These are phyloP conservation scores for Mormyrops boulengeri DNA, from an alignment of 2,797 vertebrate species.

Conservation along the genomic window DNA sequence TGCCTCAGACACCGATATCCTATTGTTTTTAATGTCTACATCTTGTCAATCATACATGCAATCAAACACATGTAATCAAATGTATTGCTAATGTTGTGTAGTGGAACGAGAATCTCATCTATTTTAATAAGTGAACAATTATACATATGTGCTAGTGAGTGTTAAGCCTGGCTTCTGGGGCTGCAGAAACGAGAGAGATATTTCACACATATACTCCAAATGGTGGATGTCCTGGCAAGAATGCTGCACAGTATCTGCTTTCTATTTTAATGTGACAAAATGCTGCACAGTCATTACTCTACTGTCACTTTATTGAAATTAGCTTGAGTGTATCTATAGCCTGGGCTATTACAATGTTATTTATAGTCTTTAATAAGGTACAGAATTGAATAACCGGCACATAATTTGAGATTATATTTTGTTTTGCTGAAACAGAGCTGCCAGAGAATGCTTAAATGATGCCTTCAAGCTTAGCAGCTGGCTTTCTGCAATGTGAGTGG, in stretches of 20 bases:
- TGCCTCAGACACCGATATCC: background rate
- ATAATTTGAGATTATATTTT: constrained; percentile 25
- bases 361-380: constrained; percentile 26
- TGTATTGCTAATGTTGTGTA: background rate
- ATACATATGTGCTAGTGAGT: background rate
- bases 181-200: background rate
- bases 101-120: background rate
- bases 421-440: constrained; percentile 8
- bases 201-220: background rate
- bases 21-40: background rate
- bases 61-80: background rate
- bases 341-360: constrained; percentile 19
- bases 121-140: background rate
- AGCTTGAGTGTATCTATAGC: constrained; percentile 8
- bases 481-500: background rate
- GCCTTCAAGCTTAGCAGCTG: background rate
- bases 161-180: background rate
- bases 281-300: constrained; percentile 12
- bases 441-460: background rate
- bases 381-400: constrained; percentile 18
- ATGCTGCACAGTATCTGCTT: constrained; percentile 6
- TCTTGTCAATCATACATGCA: background rate
- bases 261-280: background rate
- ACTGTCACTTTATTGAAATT: constrained; percentile 22
- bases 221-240: background rate